Conservation (phyloP, 2,888 invertebrate genomes). For the Liodrosophila aerea region DNA sequence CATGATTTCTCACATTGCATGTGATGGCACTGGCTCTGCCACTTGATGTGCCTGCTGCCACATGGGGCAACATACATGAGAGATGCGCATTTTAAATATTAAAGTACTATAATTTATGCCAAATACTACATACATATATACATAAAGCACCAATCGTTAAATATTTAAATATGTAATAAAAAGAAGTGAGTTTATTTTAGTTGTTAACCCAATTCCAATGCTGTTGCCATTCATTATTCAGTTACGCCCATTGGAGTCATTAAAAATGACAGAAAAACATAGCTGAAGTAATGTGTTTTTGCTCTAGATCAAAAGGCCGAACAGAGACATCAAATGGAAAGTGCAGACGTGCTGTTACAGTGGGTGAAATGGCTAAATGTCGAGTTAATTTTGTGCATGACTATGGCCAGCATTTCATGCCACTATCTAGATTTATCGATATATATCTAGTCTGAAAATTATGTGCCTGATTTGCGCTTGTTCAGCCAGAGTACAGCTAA, state of each 20-base stretch:
- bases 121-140: slow-evolving; percentile 9
- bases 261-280: slow-evolving; percentile 6
- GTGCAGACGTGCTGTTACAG: slow-evolving; percentile 43
- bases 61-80: slow-evolving; percentile 58
- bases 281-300: slow-evolving; percentile 6
- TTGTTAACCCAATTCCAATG: slow-evolving; percentile 3
- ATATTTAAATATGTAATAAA: slow-evolving; percentile 34
- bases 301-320: slow-evolving; percentile 61
- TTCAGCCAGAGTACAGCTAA: slow-evolving; percentile 44
- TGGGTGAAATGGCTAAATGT: too few species aligned
- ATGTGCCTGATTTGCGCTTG: slow-evolving; percentile 15
- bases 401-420: too few species aligned
- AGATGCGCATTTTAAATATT: slow-evolving; percentile 69
- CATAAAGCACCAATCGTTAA: slow-evolving; percentile 38
- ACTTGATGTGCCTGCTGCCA: slow-evolving; percentile 71
- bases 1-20: slow-evolving; percentile 78
- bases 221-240: slow-evolving; percentile 8
- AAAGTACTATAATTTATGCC: slow-evolving; percentile 62
- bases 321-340: slow-evolving; percentile 53
- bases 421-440: slow-evolving; percentile 1
- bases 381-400: too few species aligned
- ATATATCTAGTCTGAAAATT: slow-evolving; percentile 7
- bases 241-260: slow-evolving; percentile 38
- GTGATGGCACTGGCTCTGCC: slow-evolving; percentile 74
- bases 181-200: slow-evolving; percentile 5